Evolutionary conservation across 2,797 vertebrate genomes (phyloP).

Genomic region (Propithecus perrieri): DNA sequence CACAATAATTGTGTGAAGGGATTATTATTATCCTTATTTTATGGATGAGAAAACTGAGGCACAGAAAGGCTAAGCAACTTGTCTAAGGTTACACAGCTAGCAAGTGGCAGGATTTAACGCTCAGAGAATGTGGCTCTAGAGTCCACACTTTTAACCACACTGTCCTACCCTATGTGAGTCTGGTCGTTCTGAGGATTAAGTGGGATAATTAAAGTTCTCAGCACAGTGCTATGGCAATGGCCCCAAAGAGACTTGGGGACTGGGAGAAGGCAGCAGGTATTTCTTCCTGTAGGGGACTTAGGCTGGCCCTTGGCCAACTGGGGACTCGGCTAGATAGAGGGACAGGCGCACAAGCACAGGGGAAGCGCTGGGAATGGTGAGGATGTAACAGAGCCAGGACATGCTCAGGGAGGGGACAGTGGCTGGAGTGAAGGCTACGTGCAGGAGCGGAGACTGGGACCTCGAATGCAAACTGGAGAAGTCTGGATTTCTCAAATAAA

Average conservation of each 20-base stretch:
- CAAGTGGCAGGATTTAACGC: background rate
- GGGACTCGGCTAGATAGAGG: background rate
- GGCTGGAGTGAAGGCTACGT: background rate
- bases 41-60: background rate
- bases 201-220: background rate
- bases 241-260: background rate
- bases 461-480: background rate
- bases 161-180: background rate
- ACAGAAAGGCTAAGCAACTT: slow-evolving; percentile 36
- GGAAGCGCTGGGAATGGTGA: background rate
- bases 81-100: slow-evolving; percentile 12
- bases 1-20: background rate
- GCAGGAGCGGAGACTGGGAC: background rate
- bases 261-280: background rate
- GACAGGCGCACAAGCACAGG: background rate
- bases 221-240: background rate
- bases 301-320: background rate
- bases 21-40: background rate
- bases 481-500: background rate
- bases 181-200: background rate
- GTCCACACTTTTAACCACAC: background rate
- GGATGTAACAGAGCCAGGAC: background rate
- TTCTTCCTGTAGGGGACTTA: background rate
- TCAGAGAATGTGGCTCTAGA: background rate
- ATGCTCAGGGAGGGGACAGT: background rate